phyloP scores from a whole-genome alignment of 2,113 vertebrate species.

The Accipiter virgatus region DNA sequence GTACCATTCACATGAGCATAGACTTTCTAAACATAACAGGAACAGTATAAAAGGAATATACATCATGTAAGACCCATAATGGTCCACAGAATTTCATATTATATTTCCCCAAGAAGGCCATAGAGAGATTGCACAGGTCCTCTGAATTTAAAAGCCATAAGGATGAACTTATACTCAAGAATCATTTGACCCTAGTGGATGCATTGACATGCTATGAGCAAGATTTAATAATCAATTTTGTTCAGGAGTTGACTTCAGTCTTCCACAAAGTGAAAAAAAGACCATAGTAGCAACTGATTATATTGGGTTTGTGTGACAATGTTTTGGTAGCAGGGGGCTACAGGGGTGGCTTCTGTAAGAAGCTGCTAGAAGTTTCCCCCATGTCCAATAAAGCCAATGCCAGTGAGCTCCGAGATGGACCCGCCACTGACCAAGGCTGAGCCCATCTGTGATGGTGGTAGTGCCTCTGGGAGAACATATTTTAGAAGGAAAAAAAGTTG shows the following conservation, averaged over 20 bases:
- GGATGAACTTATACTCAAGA: neutral
- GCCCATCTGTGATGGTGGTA: rapidly evolving
- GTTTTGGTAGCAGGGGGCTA: neutral
- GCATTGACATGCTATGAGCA: neutral
- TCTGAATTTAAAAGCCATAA: neutral
- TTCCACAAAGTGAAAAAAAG: neutral
- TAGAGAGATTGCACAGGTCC: neutral
- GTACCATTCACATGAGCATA: rapidly evolving
- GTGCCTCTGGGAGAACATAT: rapidly evolving
- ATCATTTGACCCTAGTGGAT: neutral
- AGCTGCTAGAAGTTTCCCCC: neutral
- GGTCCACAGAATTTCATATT: neutral
- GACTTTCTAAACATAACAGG: neutral
- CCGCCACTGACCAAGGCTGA: rapidly evolving
- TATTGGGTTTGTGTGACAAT: neutral
- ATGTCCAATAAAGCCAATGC: too few relatives aligned
- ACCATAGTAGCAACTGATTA: neutral
- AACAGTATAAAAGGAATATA: neutral
- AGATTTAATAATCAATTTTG: neutral
- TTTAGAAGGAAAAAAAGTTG: neutral
- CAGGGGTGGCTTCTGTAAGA: neutral
- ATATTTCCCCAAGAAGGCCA: neutral
- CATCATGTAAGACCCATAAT: neutral
- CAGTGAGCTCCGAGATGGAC: rapidly evolving
- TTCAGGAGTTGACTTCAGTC: neutral